phyloP scores from a whole-genome alignment of 2,888 invertebrate genomes.

The Microctonus hyperodae region DNA sequence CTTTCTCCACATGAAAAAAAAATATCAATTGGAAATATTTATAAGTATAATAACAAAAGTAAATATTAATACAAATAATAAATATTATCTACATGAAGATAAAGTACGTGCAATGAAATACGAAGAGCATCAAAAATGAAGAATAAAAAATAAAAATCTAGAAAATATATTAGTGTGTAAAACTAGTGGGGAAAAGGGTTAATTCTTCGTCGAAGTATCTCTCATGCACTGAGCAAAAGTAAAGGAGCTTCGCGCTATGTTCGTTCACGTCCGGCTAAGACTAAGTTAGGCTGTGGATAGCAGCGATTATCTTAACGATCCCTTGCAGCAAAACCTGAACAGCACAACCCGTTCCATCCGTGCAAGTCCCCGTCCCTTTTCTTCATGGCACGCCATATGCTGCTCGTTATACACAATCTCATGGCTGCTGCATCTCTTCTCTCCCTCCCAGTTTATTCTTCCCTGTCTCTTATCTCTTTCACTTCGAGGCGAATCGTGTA shows the following conservation, averaged over 20 bases:
- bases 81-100: too few relatives aligned
- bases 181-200: constrained; percentile 14
- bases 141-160: too few relatives aligned
- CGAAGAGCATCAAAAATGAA: too few relatives aligned
- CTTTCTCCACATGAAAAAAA: too few relatives aligned
- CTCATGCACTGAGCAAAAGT: constrained; percentile 24
- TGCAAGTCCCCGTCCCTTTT: constrained; percentile 33
- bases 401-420: constrained; percentile 34
- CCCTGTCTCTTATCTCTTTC: neutral
- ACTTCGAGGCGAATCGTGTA: neutral
- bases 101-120: too few relatives aligned
- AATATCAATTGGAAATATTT: too few relatives aligned
- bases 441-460: neutral
- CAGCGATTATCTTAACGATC: constrained; percentile 63
- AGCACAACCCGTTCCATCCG: constrained; percentile 56
- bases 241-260: constrained; percentile 36
- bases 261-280: constrained; percentile 48
- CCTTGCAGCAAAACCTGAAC: constrained; percentile 62
- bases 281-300: constrained; percentile 62
- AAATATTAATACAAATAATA: too few relatives aligned
- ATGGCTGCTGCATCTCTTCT: constrained; percentile 29
- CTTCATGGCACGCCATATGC: constrained; percentile 35
- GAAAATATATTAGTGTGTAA: constrained; percentile 10
- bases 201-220: constrained; percentile 10
- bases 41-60: too few relatives aligned